phyloP scores from a whole-genome alignment of 2,888 invertebrate species.

The Abrostola triplasia region DNA sequence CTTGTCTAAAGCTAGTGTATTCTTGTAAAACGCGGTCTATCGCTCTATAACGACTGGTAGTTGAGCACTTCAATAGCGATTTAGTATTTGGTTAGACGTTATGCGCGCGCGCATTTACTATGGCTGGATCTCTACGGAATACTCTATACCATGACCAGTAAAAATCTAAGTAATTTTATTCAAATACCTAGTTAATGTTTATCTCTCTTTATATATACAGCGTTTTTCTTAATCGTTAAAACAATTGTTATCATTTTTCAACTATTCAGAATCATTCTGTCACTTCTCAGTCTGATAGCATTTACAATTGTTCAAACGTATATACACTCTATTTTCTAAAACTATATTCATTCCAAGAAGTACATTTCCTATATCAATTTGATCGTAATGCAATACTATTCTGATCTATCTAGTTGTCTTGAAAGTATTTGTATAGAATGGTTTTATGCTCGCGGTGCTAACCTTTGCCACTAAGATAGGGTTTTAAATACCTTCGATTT shows the following conservation, averaged over 20 bases:
- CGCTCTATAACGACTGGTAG: conserved; percentile 32
- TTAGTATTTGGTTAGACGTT: conserved; percentile 26
- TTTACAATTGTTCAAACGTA: conserved; percentile 43
- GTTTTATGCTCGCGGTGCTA: conserved; percentile 66
- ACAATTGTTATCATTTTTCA: conserved; percentile 25
- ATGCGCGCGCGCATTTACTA: conserved; percentile 13
- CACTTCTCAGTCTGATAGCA: conserved; percentile 41
- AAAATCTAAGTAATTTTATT: conserved; percentile 43
- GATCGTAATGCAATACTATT: conserved; percentile 19
- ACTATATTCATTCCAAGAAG: conserved; percentile 36
- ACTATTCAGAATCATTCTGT: conserved; percentile 25
- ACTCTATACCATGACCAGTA: conserved; percentile 61
- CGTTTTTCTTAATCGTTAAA: conserved; percentile 28
- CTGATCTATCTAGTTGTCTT: conserved; percentile 34
- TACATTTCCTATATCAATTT: conserved; percentile 32
- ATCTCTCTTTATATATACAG: conserved; percentile 29
- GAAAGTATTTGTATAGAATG: conserved; percentile 39
- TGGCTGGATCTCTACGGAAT: conserved; percentile 40
- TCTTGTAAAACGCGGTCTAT: conserved; percentile 31
- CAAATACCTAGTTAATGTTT: conserved; percentile 29
- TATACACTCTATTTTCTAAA: conserved; percentile 45
- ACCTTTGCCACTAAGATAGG: conserved; percentile 67
- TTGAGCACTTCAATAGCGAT: conserved; percentile 32
- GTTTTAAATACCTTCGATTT: conserved; percentile 36
- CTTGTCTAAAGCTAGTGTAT: conserved; percentile 45